Percentiles rank a stretch among this genome's conserved stretches.
Evolutionary conservation across 2,797 vertebrate species (phyloP).

Genomic region (Staurois parvus): DNA sequence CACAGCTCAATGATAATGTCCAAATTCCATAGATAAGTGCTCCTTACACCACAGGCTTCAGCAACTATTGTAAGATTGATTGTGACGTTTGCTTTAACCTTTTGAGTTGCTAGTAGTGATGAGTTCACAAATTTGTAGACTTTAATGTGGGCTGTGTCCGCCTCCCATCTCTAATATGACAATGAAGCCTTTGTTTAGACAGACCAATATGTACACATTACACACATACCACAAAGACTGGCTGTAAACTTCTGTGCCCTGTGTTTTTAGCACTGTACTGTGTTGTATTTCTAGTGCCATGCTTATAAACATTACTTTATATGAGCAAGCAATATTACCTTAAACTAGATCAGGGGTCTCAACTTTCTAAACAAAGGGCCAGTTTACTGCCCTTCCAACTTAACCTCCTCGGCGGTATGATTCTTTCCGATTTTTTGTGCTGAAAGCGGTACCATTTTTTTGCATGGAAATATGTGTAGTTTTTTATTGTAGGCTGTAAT

Average conservation of each 20-base stretch:
- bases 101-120: slow-evolving; percentile 43
- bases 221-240: slow-evolving; percentile 39
- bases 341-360: too few species aligned
- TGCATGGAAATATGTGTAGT: too few species aligned
- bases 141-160: slow-evolving; percentile 47
- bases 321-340: too few species aligned
- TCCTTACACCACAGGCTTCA: slow-evolving; percentile 16
- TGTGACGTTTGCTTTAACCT: slow-evolving; percentile 33
- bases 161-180: slow-evolving; percentile 33
- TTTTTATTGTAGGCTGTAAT: too few species aligned
- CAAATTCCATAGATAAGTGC: slow-evolving; percentile 50
- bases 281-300: not conserved
- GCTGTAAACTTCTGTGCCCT: not conserved
- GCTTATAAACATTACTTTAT: too few species aligned
- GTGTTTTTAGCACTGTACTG: not conserved
- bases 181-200: slow-evolving; percentile 44
- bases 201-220: slow-evolving; percentile 51
- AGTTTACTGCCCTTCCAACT: too few species aligned
- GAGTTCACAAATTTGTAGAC: slow-evolving; percentile 48
- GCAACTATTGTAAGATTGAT: slow-evolving; percentile 31
- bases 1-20: slow-evolving; percentile 28
- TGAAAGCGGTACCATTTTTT: too few species aligned
- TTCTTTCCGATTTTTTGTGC: too few species aligned
- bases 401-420: too few species aligned
- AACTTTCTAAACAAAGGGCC: too few species aligned